A percentile compares a stretch with the other conserved stretches of the same genome.
Conservation (phyloP, 2,113 vertebrate species). For the Corythoichthys haematopterus region DNA sequence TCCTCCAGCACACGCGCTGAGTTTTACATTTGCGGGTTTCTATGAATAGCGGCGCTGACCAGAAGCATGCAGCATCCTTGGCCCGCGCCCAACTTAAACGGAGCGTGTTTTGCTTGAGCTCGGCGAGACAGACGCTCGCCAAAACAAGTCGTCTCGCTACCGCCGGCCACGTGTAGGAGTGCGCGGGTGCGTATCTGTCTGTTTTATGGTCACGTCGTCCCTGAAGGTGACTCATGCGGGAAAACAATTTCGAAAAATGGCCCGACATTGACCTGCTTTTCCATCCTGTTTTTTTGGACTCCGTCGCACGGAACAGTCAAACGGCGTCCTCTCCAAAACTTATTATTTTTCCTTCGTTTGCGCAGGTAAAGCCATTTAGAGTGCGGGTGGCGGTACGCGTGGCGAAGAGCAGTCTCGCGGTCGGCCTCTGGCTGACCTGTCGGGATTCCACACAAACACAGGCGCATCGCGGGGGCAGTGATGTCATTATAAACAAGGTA, state of each 20-base stretch:
- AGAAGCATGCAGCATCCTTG: conserved; percentile 59
- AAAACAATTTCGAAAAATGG: conserved; percentile 9
- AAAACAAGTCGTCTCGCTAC: conserved; percentile 37
- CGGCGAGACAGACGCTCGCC: conserved; percentile 36
- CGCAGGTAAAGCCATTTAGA: not conserved
- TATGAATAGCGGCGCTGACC: conserved; percentile 67
- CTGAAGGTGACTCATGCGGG: conserved; percentile 1
- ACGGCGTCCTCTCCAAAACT: not conserved
- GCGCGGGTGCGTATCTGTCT: not conserved
- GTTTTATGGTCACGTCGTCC: not conserved
- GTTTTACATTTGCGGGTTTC: conserved; percentile 66
- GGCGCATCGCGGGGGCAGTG: not conserved
- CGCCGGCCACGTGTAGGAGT: conserved; percentile 29
- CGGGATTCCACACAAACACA: not conserved
- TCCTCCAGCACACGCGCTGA: conserved; percentile 18
- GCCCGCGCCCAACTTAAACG: conserved; percentile 27
- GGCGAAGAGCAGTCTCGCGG: not conserved
- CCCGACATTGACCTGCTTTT: not conserved
- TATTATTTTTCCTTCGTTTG: not conserved
- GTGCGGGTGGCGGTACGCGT: not conserved
- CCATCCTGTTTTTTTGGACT: not conserved
- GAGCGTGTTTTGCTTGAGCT: conserved; percentile 36
- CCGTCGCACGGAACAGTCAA: not conserved
- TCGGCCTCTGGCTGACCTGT: not conserved
- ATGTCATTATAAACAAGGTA: not conserved